Evolutionary conservation across 2,888 invertebrate genomes (phyloP), one percentile per base, ranked within the genome.

Genomic region (Acheta domesticus): DNA sequence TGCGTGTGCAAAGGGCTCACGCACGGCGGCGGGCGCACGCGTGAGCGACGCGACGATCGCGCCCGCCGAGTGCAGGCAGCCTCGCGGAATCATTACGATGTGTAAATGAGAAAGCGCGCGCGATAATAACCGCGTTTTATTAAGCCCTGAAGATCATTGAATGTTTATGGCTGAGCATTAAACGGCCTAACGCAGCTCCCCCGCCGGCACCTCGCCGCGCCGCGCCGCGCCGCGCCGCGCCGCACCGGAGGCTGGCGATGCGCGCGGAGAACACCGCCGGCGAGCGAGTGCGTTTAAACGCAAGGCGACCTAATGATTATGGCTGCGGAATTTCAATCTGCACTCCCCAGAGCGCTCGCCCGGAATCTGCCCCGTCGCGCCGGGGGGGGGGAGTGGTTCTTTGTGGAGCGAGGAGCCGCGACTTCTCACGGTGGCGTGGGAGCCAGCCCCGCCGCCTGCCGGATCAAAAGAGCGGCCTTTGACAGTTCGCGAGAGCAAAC

Each of bases 71-170:
- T 36, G 36, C 36, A 8, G 36, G 36, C 36, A 36, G 36, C 36
- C 36, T 36, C 36, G 36, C 36, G 36, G 36, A 36, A 36, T 62
- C 62, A 62, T 62, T 62, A 62, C 62, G 62, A 62, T 62, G 62
- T 62, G 62, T 62, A 62, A 62, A 62, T 62, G 62, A 62, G 62
- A 62, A 62, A 62, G 62, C 62, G 62, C 62, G 11, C 62, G 62
- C 62, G 62, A 62, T 62, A 62, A 62, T 62, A 62, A 62, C 62
- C 62, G 62, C 62, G 62, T 62, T 62, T 62, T 62, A 62, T 62
- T 62, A 62, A 62, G 62, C 62, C 62, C 62, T 62, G 62, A 62
- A 62, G 62, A 62, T 62, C 62, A 62, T 62, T 62, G 62, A 62
- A 62, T 62, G 62, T 62, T 62, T 62, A 62, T 62, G 62, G 62